These are phyloP conservation scores for Drosophila navojoa DNA, from an alignment of 1,140 invertebrate genomes.

Conservation along the genomic window DNA sequence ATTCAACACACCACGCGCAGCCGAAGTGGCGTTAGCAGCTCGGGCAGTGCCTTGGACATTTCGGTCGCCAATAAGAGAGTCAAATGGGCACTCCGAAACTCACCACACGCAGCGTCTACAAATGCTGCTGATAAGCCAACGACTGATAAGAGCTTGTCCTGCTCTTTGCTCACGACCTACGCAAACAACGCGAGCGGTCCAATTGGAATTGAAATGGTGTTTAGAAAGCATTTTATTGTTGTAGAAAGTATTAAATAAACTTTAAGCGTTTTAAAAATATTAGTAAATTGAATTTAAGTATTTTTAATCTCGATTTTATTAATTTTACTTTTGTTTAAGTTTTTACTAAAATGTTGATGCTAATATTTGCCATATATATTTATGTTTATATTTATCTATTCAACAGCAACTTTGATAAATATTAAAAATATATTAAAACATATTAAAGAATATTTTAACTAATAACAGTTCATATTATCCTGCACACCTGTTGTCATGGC, in stretches of 20 bases:
- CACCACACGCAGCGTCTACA: conserved; percentile 42
- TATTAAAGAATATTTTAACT: background rate
- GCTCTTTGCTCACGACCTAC: conserved; percentile 50
- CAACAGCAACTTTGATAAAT: too few species aligned
- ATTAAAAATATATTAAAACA: too few species aligned
- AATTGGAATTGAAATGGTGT: conserved; percentile 13
- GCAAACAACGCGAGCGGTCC: conserved; percentile 16
- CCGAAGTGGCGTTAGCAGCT: conserved; percentile 42
- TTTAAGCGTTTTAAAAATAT: too few species aligned
- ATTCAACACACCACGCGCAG: conserved; percentile 8
- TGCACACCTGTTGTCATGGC: conserved; percentile 25
- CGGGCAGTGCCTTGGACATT: conserved; percentile 35
- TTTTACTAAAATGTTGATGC: too few species aligned
- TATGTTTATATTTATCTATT: background rate
- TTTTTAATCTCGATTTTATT: too few species aligned
- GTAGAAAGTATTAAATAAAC: too few species aligned
- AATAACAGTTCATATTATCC: background rate
- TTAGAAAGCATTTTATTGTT: too few species aligned
- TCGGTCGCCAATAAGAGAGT: conserved; percentile 29
- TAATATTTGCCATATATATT: too few species aligned
- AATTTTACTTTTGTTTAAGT: too few species aligned
- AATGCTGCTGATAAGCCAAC: conserved; percentile 46
- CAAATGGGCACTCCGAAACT: conserved; percentile 61
- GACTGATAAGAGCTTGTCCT: conserved; percentile 62
- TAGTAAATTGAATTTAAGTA: too few species aligned